These are phyloP conservation scores for Drosophila hamatofila DNA, from an alignment of 2,888 invertebrate genomes.

Conservation along the genomic window DNA sequence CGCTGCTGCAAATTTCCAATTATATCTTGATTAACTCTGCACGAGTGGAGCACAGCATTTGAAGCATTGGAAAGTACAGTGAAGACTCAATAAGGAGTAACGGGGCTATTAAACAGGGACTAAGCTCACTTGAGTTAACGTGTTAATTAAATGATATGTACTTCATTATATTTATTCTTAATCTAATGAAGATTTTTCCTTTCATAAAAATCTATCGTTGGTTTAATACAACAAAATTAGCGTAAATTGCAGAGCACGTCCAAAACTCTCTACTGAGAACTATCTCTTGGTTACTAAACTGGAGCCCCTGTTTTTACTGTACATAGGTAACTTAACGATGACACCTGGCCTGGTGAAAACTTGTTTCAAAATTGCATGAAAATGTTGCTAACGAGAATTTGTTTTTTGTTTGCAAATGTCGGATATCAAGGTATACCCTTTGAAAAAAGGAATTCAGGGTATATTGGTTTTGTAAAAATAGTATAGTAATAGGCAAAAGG, in stretches of 20 bases:
- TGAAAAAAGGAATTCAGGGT: not conserved
- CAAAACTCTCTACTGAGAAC: no score
- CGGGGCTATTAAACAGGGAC: not conserved
- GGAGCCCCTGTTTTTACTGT: no score
- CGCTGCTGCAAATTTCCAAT: not conserved
- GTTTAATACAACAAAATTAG: no score
- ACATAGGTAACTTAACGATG: not conserved
- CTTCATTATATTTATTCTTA: not conserved
- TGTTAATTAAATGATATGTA: not conserved
- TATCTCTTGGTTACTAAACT: no score
- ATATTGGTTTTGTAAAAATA: not conserved
- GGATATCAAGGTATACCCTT: not conserved
- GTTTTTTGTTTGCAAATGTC: not conserved
- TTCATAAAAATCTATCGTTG: no score
- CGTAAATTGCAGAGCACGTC: no score
- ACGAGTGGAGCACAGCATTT: not conserved
- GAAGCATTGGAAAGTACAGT: not conserved
- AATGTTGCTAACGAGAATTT: conserved; percentile 8
- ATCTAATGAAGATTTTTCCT: not conserved
- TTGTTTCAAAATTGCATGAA: conserved; percentile 15
- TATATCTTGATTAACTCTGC: not conserved
- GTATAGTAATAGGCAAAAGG: not conserved
- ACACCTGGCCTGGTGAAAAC: not conserved
- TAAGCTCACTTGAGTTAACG: not conserved
- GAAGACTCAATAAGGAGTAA: not conserved